These are phyloP conservation scores for Schizotus pectinicornis DNA, from an alignment of 2,888 invertebrate species.

Conservation along the genomic window DNA sequence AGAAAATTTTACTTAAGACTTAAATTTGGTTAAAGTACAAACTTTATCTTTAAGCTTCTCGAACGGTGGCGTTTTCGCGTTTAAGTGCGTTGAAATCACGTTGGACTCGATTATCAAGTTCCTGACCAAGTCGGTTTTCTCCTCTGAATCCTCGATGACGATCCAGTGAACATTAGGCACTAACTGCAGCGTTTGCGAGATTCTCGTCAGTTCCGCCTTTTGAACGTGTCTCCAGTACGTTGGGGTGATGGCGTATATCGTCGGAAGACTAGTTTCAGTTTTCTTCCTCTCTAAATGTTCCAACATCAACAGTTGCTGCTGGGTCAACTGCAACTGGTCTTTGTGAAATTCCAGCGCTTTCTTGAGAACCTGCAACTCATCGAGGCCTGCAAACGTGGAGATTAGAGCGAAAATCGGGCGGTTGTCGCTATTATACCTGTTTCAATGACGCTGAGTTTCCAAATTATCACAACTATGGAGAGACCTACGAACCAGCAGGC, in stretches of 20 bases:
- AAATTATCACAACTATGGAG: conserved; percentile 22
- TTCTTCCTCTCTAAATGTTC: conserved; percentile 47
- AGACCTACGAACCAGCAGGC: conserved; percentile 2
- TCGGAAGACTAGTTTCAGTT: conserved; percentile 59
- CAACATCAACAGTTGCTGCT: conserved; percentile 50
- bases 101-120: conserved; percentile 70
- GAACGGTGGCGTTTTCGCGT: conserved; percentile 71
- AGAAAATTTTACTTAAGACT: conserved; percentile 2
- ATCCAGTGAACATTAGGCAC: conserved; percentile 94
- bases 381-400: conserved; percentile 42
- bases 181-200: conserved; percentile 85
- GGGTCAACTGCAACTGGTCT: conserved; percentile 50
- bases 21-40: conserved; percentile 19
- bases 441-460: conserved; percentile 41
- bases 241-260: conserved; percentile 90
- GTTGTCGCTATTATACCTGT: conserved; percentile 33
- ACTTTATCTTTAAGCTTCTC: conserved; percentile 70
- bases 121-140: conserved; percentile 74
- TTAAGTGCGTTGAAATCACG: conserved; percentile 67
- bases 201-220: conserved; percentile 91
- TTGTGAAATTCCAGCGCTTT: conserved; percentile 49
- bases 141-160: conserved; percentile 83
- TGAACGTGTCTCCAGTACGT: conserved; percentile 88
- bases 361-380: conserved; percentile 46
- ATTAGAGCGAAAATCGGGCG: background rate